Evolutionary conservation across 2,113 vertebrate genomes (phyloP).

Genomic region (Hirundichthys speculiger): DNA sequence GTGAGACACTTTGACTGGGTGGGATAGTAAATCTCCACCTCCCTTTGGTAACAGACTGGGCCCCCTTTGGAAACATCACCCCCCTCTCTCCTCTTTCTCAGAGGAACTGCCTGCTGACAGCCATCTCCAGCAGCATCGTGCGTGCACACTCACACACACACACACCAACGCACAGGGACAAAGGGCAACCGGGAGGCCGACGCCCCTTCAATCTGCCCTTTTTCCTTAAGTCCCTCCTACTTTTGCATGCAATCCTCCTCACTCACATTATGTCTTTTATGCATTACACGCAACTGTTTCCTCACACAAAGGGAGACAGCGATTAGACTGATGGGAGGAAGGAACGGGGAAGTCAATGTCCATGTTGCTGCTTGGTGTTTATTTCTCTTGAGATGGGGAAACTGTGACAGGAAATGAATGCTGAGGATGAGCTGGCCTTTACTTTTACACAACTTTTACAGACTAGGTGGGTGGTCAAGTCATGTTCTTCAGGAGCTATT

Average conservation of each 20-base stretch:
- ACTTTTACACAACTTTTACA: slow-evolving; percentile 7
- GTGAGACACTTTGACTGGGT: slow-evolving; percentile 80
- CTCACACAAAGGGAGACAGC: slow-evolving; percentile 43
- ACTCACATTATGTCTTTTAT: slow-evolving; percentile 48
- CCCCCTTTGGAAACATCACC: slow-evolving; percentile 81
- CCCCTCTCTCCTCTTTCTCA: slow-evolving; percentile 65
- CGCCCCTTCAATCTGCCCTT: slow-evolving; percentile 51
- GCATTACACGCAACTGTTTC: slow-evolving; percentile 62
- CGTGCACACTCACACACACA: slow-evolving; percentile 7
- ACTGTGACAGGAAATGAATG: slow-evolving; percentile 28
- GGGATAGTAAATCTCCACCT: slow-evolving; percentile 88
- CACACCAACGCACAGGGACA: slow-evolving; percentile 3
- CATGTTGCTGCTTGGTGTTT: slow-evolving; percentile 39
- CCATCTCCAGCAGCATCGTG: slow-evolving; percentile 48
- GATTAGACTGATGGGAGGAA: slow-evolving; percentile 43
- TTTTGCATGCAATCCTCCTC: slow-evolving; percentile 21
- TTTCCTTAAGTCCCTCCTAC: slow-evolving; percentile 47
- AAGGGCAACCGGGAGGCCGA: slow-evolving; percentile 53
- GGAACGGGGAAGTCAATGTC: slow-evolving; percentile 42
- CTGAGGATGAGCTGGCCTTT: slow-evolving; percentile 19
- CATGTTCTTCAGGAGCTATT: background rate
- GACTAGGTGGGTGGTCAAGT: slow-evolving; percentile 62
- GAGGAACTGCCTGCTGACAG: slow-evolving; percentile 76
- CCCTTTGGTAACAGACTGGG: slow-evolving; percentile 75
- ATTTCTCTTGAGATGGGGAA: slow-evolving; percentile 19